These are phyloP conservation scores for Galbula dea DNA, from an alignment of 2,113 vertebrate genomes.

Conservation along the genomic window DNA sequence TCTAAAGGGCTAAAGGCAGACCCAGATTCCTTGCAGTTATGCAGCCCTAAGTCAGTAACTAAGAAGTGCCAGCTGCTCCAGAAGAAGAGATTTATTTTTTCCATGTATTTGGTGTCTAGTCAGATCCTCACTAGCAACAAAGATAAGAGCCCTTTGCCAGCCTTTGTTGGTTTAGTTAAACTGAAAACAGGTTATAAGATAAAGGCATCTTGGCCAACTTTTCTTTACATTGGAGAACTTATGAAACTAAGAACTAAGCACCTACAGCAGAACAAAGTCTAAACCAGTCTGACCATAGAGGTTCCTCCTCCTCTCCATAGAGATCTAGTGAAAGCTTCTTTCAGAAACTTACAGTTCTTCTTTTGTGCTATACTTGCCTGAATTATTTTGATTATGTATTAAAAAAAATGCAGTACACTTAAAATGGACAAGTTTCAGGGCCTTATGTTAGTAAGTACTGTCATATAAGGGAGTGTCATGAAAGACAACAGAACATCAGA, in stretches of 20 bases:
- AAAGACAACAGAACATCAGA: not conserved
- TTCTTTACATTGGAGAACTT: not conserved
- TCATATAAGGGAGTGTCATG: not conserved
- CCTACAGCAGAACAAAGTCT: not conserved
- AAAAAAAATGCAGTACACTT: not conserved
- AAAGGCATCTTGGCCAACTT: not conserved
- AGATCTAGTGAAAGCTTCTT: not conserved
- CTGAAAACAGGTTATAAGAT: not conserved
- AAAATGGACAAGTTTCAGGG: not conserved
- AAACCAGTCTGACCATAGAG: not conserved
- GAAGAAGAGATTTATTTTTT: not conserved
- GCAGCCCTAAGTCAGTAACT: not conserved
- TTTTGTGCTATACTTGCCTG: not conserved
- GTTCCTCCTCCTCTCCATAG: fast-evolving
- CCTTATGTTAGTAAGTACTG: not conserved
- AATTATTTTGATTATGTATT: not conserved
- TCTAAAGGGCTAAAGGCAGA: not conserved
- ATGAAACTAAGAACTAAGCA: not conserved
- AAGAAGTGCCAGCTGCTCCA: not conserved
- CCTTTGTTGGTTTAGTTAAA: not conserved
- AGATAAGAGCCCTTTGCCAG: not conserved
- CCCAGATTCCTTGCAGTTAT: not conserved
- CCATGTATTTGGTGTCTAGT: not conserved
- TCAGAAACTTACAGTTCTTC: not conserved
- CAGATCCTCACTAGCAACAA: not conserved